Conservation (phyloP, 2,797 vertebrate species). For the Pygocentrus nattereri region DNA sequence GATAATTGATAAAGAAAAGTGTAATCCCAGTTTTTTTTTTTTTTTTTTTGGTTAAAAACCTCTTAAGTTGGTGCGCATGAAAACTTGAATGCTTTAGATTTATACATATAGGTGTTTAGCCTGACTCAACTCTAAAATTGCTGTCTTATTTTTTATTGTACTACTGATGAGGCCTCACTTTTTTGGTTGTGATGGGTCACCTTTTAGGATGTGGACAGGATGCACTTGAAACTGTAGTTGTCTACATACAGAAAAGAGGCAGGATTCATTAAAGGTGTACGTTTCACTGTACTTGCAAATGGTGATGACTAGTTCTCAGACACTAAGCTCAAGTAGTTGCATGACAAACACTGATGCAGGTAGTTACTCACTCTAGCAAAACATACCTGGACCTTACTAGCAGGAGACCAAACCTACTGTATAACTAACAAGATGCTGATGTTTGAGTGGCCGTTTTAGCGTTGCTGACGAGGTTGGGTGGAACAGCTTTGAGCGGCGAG, state of each 20-base stretch:
- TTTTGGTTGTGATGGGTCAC: constrained; percentile 80
- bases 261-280: constrained; percentile 77
- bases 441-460: constrained; percentile 33
- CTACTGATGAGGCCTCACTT: constrained; percentile 82
- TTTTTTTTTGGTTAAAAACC: constrained; percentile 69
- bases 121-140: constrained; percentile 78
- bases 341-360: constrained; percentile 44
- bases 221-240: constrained; percentile 77
- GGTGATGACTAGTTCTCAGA: constrained; percentile 49
- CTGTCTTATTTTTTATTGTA: constrained; percentile 70
- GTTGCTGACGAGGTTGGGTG: constrained; percentile 27
- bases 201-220: constrained; percentile 75
- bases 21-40: constrained; percentile 76
- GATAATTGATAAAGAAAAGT: constrained; percentile 51
- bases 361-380: constrained; percentile 49
- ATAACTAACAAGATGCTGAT: constrained; percentile 49
- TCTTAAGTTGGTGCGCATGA: constrained; percentile 82
- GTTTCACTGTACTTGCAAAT: constrained; percentile 80
- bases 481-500: constrained; percentile 4
- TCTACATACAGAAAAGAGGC: constrained; percentile 72
- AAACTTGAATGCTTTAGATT: constrained; percentile 85
- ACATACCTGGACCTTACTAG: constrained; percentile 48
- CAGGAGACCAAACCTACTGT: constrained; percentile 56
- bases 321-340: constrained; percentile 52
- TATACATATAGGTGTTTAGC: constrained; percentile 77